Evolutionary conservation across 2,797 vertebrate genomes (phyloP), one percentile per base, ranked within the genome.

Genomic region (Amphiprion clarkii): DNA sequence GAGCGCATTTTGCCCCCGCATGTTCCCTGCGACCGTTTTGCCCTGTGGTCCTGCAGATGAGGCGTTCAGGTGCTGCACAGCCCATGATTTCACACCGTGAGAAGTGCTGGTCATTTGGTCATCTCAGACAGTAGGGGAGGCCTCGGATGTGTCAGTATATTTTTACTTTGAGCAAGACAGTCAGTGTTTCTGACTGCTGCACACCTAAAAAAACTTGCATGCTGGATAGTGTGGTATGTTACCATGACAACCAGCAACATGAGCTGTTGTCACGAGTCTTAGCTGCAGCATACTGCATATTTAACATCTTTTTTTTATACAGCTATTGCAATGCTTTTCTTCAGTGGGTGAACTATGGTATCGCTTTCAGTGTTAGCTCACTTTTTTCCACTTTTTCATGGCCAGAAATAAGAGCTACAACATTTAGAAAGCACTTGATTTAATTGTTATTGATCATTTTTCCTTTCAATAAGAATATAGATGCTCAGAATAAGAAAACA

Each of bases 241-340:
- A 27, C 40, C 42, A 46, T 61, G 40, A 53, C 63, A 40, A 66
- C 63, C 16, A 10, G 33, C 33, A 36, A 36, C 33, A 66, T 36
- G 33, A 53, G 31, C 62, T 11, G 7, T 25, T 1, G 27, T 23
- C 48, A 23, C 14, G 9, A 65, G 49, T 27, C 14, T 21, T 64
- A 23, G 31, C 7, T 39, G n/a, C 29, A 52, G 23, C 11, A 21
- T 57, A 21, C 33, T 33, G 8, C 6, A 25, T 5, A 29, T 29
- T 61, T 46, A 46, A 44, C 2, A 19, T 29, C 27, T 36, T 36
- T 36, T 36, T 36, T 9, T 36, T 10, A 3, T 14, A 16, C 11
- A 13, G 40, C 40, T 13, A 42, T 42, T 13, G 11, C 12, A 52
- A 52, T 52, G 25, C 49, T 23, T 52, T 52, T 42, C 12, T 36